Base-by-base conservation (phyloP, 2,888 invertebrate genomes). In the Linyphia triangularis region DNA sequence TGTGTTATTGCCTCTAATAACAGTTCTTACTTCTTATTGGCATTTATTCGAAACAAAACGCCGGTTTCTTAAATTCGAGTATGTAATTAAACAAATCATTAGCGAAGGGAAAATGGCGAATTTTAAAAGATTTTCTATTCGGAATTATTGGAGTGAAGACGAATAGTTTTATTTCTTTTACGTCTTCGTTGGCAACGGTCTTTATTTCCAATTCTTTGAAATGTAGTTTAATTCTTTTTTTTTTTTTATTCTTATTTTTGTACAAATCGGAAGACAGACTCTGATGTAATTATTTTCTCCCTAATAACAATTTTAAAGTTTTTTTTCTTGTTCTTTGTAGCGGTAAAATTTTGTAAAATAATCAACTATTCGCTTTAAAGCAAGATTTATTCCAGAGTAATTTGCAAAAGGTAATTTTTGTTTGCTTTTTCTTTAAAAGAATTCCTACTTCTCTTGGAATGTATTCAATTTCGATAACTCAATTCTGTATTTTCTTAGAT, bases 61-160 rank as follows among this genome's bases (percentile, higher is more conserved):
- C 81, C 59, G 33, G 65, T 65, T 81, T 67, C 73, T 73, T 61
- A 84, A 78, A 81, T 73, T 79, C 65, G 67, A 86, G 81, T 81
- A 73, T 86, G 81, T 73, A 86, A 86, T 86, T 86, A 86, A 81
- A 81, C 72, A 86, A 81, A 86, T 86, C 86, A 86, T 86, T 86
- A 86, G 86, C 86, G 73, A 75, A 37, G n/a, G 73, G 73, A 81
- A 81, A 81, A 86, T 73, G 73, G 81, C 63, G 67, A 85, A 37
- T 22, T 84, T 84, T 84, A 84, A 84, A 84, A 75, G 84, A 84
- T 84, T 84, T 84, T 69, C 75, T 51, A 75, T 84, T 84, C 73
- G 51, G 61, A 84, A 84, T 84, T 75, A 84, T 75, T 84, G 84
- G 63, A 84, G 84, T 59, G 84, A 26, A 84, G 26, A 67, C 65